These are phyloP conservation scores for Aradus depressus DNA, from an alignment of 2,888 invertebrate species.

Conservation along the genomic window DNA sequence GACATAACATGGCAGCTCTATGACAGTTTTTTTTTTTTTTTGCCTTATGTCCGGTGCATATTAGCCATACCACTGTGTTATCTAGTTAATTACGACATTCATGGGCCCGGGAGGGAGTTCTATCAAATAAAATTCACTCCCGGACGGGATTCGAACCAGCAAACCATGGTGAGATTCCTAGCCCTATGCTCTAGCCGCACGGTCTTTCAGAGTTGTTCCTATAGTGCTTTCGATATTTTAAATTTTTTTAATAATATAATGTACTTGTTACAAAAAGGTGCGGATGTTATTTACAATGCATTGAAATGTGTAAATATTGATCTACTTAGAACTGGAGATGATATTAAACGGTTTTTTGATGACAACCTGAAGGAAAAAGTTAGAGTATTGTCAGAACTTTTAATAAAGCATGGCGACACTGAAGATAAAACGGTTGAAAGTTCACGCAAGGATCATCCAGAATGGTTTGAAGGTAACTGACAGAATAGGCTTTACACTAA, in stretches of 20 bases:
- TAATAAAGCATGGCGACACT: constrained; percentile 35
- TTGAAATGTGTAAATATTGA: constrained; percentile 55
- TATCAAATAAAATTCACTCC: too few relatives aligned
- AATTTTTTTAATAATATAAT: constrained; percentile 30
- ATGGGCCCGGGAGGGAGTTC: too few relatives aligned
- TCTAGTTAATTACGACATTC: too few relatives aligned
- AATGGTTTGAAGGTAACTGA: constrained; percentile 61
- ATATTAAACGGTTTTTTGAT: constrained; percentile 61
- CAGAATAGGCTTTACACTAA: not conserved
- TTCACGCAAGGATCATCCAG: constrained; percentile 54
- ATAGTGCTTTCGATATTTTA: too few relatives aligned
- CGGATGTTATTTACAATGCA: constrained; percentile 58
- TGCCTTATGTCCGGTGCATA: too few relatives aligned
- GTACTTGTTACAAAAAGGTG: constrained; percentile 43
- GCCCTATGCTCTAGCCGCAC: too few relatives aligned
- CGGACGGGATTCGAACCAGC: too few relatives aligned
- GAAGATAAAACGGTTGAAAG: constrained; percentile 47
- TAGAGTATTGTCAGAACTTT: constrained; percentile 38
- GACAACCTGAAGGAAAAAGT: constrained; percentile 51
- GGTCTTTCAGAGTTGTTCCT: not conserved
- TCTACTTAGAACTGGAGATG: constrained; percentile 56
- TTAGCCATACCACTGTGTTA: too few relatives aligned
- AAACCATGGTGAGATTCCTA: too few relatives aligned
- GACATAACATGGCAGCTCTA: not conserved
- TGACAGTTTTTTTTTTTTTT: not conserved